Base-by-base conservation (phyloP, 2,888 invertebrate species). In the Netelia inedita region DNA sequence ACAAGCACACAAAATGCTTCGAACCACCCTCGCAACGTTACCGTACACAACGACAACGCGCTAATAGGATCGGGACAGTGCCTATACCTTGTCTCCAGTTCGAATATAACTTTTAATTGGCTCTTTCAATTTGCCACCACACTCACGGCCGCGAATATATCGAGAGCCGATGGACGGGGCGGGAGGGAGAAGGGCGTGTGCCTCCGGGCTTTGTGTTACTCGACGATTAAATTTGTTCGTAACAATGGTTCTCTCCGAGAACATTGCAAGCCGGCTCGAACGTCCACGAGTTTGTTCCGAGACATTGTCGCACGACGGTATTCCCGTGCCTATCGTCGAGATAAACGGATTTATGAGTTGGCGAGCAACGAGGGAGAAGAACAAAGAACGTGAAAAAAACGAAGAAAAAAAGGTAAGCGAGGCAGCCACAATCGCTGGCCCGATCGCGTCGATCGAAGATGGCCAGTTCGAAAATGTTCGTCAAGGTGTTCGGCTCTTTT, bases 101-200 rank as follows among this genome's bases (percentile, higher is more conserved):
- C 16, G 79, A 86, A 85, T 86, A 91, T 86, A 91, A 91, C 90
- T 92, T 91, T 91, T 90, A 91, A 91, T 92, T 91, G 90, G 89
- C 86, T 90, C 89, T 88, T 91, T 88, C 89, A 89, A 89, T 89
- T 89, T 89, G 79, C 86, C 74, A 57, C 23, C 53, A 63, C 19
- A 71, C 79, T 71, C 57, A 71, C 68, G 21, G 53, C 5, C 11
- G 11, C 19, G 57, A 10, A 72, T 50, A 23, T 65, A 41, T 8
- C 14, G 16, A 65, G n/a, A 65, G 28, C 43, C 55, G 14, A 61
- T 23, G 43, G 53, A 61, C 43, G 43, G 57, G 53, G 53, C 76
- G 72, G 61, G 61, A n/a, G 10, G 16, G 21, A 61, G 9, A n/a
- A 53, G 53, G n/a, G 14, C 5, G 35, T 35, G 35, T 35, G n/a